phyloP scores from a whole-genome alignment of 2,888 invertebrate species.

The Alentia gelatinosa region DNA sequence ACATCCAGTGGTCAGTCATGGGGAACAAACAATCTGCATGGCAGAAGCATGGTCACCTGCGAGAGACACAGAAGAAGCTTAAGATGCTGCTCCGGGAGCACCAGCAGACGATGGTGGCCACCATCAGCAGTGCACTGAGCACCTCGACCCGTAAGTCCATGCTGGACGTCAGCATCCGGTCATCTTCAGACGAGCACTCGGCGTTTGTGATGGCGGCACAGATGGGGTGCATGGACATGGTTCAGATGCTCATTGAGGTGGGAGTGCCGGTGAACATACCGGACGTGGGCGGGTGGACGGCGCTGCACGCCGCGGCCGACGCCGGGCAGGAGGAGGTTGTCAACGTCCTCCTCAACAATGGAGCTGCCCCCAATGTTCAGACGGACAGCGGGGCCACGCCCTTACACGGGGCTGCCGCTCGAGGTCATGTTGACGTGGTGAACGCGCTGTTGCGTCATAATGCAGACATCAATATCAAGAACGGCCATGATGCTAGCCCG shows the following conservation, averaged over 20 bases:
- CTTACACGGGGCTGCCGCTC: conserved; percentile 40
- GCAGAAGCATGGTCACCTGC: not conserved
- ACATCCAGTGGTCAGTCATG: conserved; percentile 39
- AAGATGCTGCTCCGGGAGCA: conserved; percentile 54
- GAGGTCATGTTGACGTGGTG: conserved; percentile 54
- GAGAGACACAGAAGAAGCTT: conserved; percentile 51
- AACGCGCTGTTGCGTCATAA: conserved; percentile 8
- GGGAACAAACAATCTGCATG: conserved; percentile 28
- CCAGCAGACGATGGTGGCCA: not conserved
- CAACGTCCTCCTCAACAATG: conserved; percentile 32
- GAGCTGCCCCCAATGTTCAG: conserved; percentile 10
- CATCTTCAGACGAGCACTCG: conserved; percentile 50
- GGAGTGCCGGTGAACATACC: conserved; percentile 59
- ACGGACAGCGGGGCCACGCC: conserved; percentile 53
- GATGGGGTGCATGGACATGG: conserved; percentile 59
- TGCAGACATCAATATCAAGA: conserved; percentile 50
- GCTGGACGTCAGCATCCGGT: conserved; percentile 60
- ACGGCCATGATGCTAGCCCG: conserved; percentile 38
- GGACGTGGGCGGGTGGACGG: conserved; percentile 61
- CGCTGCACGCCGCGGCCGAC: conserved; percentile 59
- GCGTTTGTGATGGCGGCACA: conserved; percentile 61
- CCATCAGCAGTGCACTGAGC: conserved; percentile 20
- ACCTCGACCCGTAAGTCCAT: conserved; percentile 56
- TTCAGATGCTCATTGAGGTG: conserved; percentile 34
- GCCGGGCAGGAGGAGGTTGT: conserved; percentile 58